Evolutionary conservation across 23 tunicate species (phyloP), one percentile per base, ranked within the genome.

Genomic region (Diplosoma virens): DNA sequence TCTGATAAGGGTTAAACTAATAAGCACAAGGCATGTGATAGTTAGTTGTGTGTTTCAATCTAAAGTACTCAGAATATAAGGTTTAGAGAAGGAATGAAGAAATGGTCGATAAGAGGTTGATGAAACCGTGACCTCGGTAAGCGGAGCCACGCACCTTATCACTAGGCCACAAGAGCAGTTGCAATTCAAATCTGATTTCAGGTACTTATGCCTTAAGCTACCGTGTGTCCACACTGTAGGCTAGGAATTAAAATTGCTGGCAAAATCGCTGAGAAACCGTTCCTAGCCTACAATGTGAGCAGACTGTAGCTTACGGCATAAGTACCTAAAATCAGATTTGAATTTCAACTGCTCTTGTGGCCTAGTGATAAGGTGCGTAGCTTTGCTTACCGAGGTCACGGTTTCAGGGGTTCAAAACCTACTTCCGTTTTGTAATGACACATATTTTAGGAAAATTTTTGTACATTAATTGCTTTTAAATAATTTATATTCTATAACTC

Each of bases 131-230:
- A 16, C 63, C 63, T 20, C 25, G 21, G 25, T 20, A 56, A 20
- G 24, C 25, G 24, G 63, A 56, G 63, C 63, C 20, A 56, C 24
- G 63, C 63, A 56, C 63, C 24, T 56, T 56, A 56, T 56, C 63
- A 56, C 63, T 56, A 56, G 63, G 24, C 63, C 63, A 56, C 63
- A 56, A 56, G 63, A 56, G 63, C 50, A 41, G 50, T 41, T 41
- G 50, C 9, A 41, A 41, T 41, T 41, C 50, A 41, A 9, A 41
- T 41, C 50, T 41, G 50, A 41, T 41, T 41, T 41, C 14, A 41
- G 50, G 50, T 41, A 41, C 50, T 41, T 41, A 41, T 41, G 50
- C 50, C 50, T 9, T 41, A 41, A 41, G 50, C 50, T 41, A 41
- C 50, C 50, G 50, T 7, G 50, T 41, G 14, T 41, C 14, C 50